Evolutionary conservation across 2,113 vertebrate species (phyloP).

Genomic region (Nothocercus julius): DNA sequence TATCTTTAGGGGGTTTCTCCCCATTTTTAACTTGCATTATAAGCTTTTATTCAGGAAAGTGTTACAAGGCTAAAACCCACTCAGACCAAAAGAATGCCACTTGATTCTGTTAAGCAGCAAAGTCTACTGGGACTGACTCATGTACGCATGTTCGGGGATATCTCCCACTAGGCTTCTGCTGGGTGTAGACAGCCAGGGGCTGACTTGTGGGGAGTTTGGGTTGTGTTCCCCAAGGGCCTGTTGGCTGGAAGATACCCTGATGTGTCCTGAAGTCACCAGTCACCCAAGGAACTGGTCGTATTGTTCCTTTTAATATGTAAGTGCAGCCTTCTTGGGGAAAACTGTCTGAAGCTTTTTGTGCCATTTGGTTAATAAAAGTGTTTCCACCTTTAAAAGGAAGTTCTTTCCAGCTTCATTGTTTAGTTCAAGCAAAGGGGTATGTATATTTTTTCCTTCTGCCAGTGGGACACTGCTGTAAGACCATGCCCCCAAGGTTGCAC

Average conservation of each 20-base stretch:
- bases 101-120: background rate
- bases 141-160: background rate
- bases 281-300: background rate
- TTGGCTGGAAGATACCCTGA: background rate
- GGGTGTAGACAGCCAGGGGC: background rate
- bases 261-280: background rate
- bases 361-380: constrained; percentile 40
- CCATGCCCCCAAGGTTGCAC: constrained; percentile 44
- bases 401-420: background rate
- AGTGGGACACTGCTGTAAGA: constrained; percentile 35
- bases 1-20: background rate
- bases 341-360: constrained; percentile 33
- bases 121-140: background rate
- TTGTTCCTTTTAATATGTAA: constrained; percentile 43
- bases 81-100: background rate
- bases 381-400: constrained; percentile 16
- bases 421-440: background rate
- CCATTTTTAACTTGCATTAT: background rate
- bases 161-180: background rate
- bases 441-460: background rate
- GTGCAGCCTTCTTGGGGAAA: constrained; percentile 1
- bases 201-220: background rate
- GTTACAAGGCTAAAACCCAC: background rate
- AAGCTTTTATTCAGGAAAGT: background rate
- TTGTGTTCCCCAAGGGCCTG: background rate